Conservation (phyloP, 2,113 vertebrate species). For the Eulacestoma nigropectus region DNA sequence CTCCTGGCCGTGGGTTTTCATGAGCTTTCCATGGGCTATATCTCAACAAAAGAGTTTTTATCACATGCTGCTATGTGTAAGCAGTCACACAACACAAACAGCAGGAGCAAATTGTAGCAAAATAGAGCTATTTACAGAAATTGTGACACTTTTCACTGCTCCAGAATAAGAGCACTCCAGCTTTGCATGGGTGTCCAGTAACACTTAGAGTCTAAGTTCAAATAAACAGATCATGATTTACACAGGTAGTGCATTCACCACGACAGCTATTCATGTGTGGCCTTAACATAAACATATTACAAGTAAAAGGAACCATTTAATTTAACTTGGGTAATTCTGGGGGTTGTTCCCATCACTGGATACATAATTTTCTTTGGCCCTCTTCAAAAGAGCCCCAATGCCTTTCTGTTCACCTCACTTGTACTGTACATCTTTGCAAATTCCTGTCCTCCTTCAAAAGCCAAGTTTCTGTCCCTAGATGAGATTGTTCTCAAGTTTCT, state of each 20-base stretch:
- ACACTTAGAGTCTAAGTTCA: neutral
- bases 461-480: neutral
- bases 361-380: neutral
- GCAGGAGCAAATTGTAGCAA: neutral
- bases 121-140: neutral
- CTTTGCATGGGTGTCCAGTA: neutral
- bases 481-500: neutral
- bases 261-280: neutral
- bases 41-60: neutral
- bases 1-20: neutral
- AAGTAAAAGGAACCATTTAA: constrained; percentile 8
- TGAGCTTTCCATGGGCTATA: neutral
- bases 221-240: neutral
- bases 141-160: neutral
- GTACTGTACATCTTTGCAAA: neutral
- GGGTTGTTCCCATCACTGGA: neutral
- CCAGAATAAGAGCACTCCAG: neutral
- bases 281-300: neutral
- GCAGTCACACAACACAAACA: neutral
- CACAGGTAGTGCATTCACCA: neutral
- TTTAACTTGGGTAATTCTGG: neutral
- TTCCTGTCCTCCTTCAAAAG: neutral
- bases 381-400: neutral
- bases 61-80: neutral
- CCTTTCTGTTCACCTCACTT: neutral